Base-by-base conservation (phyloP, 2,888 invertebrate species). In the Tuberolachnus salignus region DNA sequence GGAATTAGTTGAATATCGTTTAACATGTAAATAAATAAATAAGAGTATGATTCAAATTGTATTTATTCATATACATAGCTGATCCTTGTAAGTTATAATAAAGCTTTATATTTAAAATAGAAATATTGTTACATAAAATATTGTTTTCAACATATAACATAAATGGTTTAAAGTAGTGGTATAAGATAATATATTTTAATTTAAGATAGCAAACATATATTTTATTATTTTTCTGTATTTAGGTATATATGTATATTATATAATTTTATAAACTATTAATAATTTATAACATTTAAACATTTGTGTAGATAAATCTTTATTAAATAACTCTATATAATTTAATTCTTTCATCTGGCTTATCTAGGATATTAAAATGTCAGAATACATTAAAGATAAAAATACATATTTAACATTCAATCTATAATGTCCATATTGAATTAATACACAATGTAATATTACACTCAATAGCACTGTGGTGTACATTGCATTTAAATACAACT, bases 211-310 rank as follows among this genome's bases (percentile, higher is more conserved):
- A 55, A 23, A 70, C 23, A 66, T 19, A 44, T 55, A 21, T 55
- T 70, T 21, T 23, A 21, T 42, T 55, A 55, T 55, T 55, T 21
- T 44, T 42, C 42, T 42, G 44, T 44, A 21, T 14, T 16, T n/a
- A n/a, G n/a, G 51, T 51, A 70, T 21, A 70, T 70, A 70, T 14
- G 42, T 21, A 16, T 1, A n/a, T n/a, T n/a, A n/a, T n/a, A n/a
- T n/a, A n/a, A n/a, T n/a, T n/a, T n/a, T n/a, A n/a, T n/a, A n/a
- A n/a, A n/a, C n/a, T n/a, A n/a, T 21, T 23, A 21, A 21, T 55
- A 55, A 42, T 55, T 21, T 44, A 42, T 21, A 21, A 55, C 23
- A 21, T 14, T 16, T n/a, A n/a, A n/a, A n/a, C n/a, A 70, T 21
- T 57, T 70, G 57, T 16, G 44, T 21, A 16, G 0, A 42, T 21